Base-by-base conservation (phyloP, 2,888 invertebrate genomes). In the Apamea epomidion region DNA sequence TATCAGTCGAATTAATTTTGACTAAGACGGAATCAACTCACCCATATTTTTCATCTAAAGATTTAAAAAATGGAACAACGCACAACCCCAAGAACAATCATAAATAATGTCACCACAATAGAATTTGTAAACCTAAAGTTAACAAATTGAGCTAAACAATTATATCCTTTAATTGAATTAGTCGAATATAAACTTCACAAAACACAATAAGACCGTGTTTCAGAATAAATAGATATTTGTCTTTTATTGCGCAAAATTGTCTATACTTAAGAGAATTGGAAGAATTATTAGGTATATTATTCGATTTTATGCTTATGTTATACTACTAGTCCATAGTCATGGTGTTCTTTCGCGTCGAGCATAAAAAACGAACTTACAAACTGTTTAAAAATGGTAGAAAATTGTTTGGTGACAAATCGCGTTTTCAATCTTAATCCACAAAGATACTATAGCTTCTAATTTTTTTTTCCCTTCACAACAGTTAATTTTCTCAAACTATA, bases 61-160 rank as follows among this genome's bases (percentile, higher is more conserved):
- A 88, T 91, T 93, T 92, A 92, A 84, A 92, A 92, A 93, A 91
- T 92, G 92, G 90, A 94, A 93, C 89, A 94, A 94, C 93, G 92
- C 96, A 96, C 96, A 96, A 96, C 96, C 96, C 91, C 92, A 90
- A 92, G 92, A 94, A 92, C 92, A 88, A 93, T 93, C 91, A 92
- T 90, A 85, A 80, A 87, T 88, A 91, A 92, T 92, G 89, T 92
- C 85, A 91, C 90, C 91, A 88, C 92, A 89, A 93, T 94, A 94
- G 80, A 94, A 94, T 95, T 94, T 94, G 92, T 92, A 90, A 95
- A 95, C 93, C 91, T 94, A 95, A 95, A 94, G 92, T 93, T 91
- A 95, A 95, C 95, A 94, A 93, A 95, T 95, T 95, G 95, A 95
- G 94, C 95, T 95, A 94, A 94, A 94, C 91, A 90, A 88, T 87